Evolutionary conservation across 2,113 vertebrate genomes (phyloP), one percentile per base, ranked within the genome.

Genomic region (Siphamia tubifer): DNA sequence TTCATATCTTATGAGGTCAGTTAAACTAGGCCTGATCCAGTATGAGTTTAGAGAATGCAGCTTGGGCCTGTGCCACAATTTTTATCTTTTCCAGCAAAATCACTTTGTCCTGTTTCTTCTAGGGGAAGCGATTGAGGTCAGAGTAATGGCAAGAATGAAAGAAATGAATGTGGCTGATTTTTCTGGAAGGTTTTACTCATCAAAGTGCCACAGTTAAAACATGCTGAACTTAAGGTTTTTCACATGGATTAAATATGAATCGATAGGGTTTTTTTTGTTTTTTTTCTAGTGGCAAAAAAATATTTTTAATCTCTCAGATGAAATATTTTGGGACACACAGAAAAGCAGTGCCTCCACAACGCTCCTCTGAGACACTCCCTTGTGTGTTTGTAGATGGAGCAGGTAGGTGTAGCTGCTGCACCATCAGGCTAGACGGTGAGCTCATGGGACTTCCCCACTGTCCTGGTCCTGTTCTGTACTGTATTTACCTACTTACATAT

Each of bases 401-500:
- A 77, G 70, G 74, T 65, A 54, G 69, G 81, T 49, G 66, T 81
- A 74, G 76, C 67, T 64, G 67, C 76, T 44, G 63, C 54, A 13
- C 47, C 47, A 62, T 79, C 76, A 74, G 81, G 83, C 83, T 54
- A 88, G 86, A 90, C 85, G 35, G 55, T 90, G 84, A 90, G 84
- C 82, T 90, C 87, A 90, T 89, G 83, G 84, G 87, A 90, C 79
- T 86, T 84, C 81, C 85, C 82, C 80, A 31, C 25, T 9, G 11
- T 55, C 58, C 62, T 20, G 62, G 70, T 76, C 68, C 61, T 70
- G 35, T 77, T 68, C 80, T 86, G 54, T 69, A 38, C 80, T 85
- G 62, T 71, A 38, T 82, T 74, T 73, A 87, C 75, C 75, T 82
- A 66, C 74, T 74, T 74, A 65, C 62, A 54, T 10, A 20, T 23